Base-by-base conservation (phyloP, 2,797 vertebrate genomes). In the Coreius guichenoti region DNA sequence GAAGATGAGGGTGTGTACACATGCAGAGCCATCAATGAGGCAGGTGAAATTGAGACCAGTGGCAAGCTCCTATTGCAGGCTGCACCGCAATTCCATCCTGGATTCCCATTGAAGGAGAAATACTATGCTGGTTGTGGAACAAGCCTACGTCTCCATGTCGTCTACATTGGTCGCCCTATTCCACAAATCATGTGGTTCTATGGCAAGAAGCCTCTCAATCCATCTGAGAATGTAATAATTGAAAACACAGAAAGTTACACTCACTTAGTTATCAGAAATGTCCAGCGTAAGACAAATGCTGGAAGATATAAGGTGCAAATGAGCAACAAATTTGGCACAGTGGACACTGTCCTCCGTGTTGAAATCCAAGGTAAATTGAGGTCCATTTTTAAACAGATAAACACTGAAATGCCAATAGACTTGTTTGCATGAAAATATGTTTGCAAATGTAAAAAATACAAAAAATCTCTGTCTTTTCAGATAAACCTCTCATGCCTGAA, bases 181-280 rank as follows among this genome's bases (percentile, higher is more conserved):
- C 98, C 98, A 81, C 95, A 98, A 91, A 99, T 99, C 92, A 98
- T 98, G 94, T 99, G 98, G 98, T 99, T 99, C 95, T 95, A 97
- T 1, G 95, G 94, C 89, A 98, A 99, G 92, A 99, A 99, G 92
- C 98, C 96, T 87, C 90, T 99, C 87, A 98, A 98, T 89, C 80
- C 95, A 76, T 96, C 97, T 58, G 97, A 98, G 91, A 96, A 94
- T 1, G 91, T 98, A 80, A 95, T 97, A 19, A 97, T 99, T 94
- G 98, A 99, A 93, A 99, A 98, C 91, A 99, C 98, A 8, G 98
- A 99, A 84, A 96, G 96, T 91, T 99, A 99, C 80, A 97, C 97
- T 85, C 98, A 99, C 85, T 95, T 99, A 45, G 97, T 98, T 87
- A 96, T 99, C 87, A 98, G 97, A 91, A 99, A 99, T 36, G 97